These are phyloP conservation scores for Eristalis arbustorum DNA, from an alignment of 2,888 invertebrate species.

Conservation along the genomic window DNA sequence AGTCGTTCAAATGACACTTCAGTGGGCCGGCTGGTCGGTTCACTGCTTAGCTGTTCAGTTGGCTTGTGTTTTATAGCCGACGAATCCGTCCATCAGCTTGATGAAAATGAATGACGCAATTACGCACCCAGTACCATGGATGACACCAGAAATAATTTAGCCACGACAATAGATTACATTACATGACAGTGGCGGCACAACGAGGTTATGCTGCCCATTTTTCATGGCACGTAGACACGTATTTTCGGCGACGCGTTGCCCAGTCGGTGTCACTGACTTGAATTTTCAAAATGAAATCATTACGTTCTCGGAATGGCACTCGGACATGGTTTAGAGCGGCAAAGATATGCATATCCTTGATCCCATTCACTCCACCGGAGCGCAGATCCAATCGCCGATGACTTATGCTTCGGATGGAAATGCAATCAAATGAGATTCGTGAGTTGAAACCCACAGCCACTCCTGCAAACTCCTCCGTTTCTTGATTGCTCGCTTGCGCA, in stretches of 20 bases:
- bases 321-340: neutral
- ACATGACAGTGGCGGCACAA: conserved; percentile 57
- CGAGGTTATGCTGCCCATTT: conserved; percentile 17
- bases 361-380: conserved; percentile 19
- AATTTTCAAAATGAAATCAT: conserved; percentile 9
- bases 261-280: conserved; percentile 40
- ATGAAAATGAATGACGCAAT: conserved; percentile 69
- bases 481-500: conserved; percentile 63
- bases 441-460: conserved; percentile 48
- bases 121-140: conserved; percentile 63
- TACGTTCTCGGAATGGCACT: conserved; percentile 8
- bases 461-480: conserved; percentile 51
- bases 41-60: conserved; percentile 22
- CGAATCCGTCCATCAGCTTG: conserved; percentile 62
- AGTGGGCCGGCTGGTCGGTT: conserved; percentile 28
- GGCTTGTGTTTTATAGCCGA: conserved; percentile 33
- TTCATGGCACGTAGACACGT: conserved; percentile 26
- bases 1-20: conserved; percentile 60
- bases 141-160: conserved; percentile 64
- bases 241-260: neutral
- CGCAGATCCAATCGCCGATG: conserved; percentile 31
- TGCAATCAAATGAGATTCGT: conserved; percentile 61
- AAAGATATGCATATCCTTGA: conserved; percentile 34
- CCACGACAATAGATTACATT: conserved; percentile 64
- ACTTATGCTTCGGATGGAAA: conserved; percentile 38